These are phyloP conservation scores for Gymnocypris eckloni DNA, from an alignment of 2,797 vertebrate species.

Conservation along the genomic window DNA sequence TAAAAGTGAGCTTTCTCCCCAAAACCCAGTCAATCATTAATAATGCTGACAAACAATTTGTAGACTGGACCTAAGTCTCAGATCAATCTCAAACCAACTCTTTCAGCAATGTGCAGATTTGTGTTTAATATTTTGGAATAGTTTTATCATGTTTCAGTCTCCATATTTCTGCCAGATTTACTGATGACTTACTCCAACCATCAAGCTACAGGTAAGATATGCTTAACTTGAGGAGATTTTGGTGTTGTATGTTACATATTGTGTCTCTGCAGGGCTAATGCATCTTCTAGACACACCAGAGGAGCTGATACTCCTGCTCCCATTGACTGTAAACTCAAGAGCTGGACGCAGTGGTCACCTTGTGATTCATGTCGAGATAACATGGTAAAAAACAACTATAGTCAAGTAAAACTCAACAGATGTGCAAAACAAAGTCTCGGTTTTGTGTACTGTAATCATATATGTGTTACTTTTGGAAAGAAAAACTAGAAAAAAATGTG, in stretches of 20 bases:
- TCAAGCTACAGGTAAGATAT: slow-evolving; percentile 36
- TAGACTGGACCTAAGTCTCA: slow-evolving; percentile 5
- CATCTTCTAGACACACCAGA: slow-evolving; percentile 63
- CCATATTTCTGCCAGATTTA: slow-evolving; percentile 17
- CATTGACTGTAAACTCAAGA: slow-evolving; percentile 80
- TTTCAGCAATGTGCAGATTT: slow-evolving; percentile 50
- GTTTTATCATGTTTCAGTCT: slow-evolving; percentile 31
- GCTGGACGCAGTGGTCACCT: slow-evolving; percentile 88
- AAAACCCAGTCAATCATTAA: slow-evolving; percentile 77
- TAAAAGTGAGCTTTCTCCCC: not conserved
- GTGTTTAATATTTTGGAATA: not conserved
- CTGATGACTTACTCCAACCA: not conserved
- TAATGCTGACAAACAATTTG: slow-evolving; percentile 49
- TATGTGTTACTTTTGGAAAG: not conserved
- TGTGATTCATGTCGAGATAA: slow-evolving; percentile 86
- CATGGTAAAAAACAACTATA: slow-evolving; percentile 77
- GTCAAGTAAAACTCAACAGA: not conserved
- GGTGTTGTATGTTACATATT: not conserved
- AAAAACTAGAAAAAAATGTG: not conserved
- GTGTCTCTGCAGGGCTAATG: slow-evolving; percentile 22
- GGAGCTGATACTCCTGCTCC: slow-evolving; percentile 64
- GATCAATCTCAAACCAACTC: slow-evolving; percentile 17
- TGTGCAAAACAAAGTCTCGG: not conserved
- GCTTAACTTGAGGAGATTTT: not conserved
- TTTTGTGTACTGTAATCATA: not conserved